Evolutionary conservation across 2,888 invertebrate genomes (phyloP).

Genomic region (Clostera curtula): DNA sequence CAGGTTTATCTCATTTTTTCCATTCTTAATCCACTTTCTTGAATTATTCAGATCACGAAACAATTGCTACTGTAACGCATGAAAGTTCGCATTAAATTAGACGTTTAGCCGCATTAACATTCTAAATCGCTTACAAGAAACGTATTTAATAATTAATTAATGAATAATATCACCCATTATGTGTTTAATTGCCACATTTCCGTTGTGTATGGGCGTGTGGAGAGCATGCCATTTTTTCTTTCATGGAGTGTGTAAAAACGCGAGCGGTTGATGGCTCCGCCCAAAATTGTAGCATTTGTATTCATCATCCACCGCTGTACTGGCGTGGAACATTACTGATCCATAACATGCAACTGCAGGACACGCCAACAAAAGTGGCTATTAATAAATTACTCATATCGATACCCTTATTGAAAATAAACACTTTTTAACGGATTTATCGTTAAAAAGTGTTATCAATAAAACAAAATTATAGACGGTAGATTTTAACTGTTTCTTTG

Average conservation of each 20-base stretch:
- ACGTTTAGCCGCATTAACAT: constrained; percentile 2
- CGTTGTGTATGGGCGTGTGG: constrained; percentile 35
- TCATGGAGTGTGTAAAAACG: constrained; percentile 43
- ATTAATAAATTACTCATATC: constrained; percentile 12
- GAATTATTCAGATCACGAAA: constrained; percentile 1
- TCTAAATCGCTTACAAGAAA: constrained; percentile 11
- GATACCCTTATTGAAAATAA: too few species aligned
- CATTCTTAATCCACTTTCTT: neutral
- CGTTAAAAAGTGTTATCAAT: too few species aligned
- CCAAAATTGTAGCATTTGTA: constrained; percentile 37
- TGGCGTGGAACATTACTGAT: constrained; percentile 40
- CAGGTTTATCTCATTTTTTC: too few species aligned
- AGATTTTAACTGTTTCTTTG: too few species aligned
- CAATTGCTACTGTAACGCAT: constrained; percentile 1
- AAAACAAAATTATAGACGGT: too few species aligned
- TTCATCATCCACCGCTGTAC: constrained; percentile 29
- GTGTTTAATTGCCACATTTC: constrained; percentile 36
- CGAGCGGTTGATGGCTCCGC: constrained; percentile 30
- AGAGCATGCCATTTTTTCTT: constrained; percentile 41
- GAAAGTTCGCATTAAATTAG: constrained; percentile 3
- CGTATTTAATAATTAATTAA: constrained; percentile 21
- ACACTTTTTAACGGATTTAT: too few species aligned
- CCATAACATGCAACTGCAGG: constrained; percentile 36
- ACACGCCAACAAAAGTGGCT: constrained; percentile 11
- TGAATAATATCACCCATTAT: constrained; percentile 26